These are phyloP conservation scores for Nomada goodeniana DNA, from an alignment of 2,888 invertebrate genomes.

Conservation along the genomic window DNA sequence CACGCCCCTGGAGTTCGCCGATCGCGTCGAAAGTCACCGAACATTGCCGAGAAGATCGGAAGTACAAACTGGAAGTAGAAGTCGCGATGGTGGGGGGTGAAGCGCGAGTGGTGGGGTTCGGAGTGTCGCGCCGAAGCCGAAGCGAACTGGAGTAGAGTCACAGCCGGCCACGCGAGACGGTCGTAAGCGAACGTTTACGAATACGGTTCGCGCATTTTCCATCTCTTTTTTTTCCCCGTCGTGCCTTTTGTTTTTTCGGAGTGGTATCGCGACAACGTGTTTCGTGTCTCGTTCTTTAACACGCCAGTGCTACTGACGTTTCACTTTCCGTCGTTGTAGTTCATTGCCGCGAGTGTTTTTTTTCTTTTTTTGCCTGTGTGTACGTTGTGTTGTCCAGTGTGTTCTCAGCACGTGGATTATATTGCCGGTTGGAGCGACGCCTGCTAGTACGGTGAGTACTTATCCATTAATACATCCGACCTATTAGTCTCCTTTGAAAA, in stretches of 20 bases:
- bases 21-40: constrained; percentile 52
- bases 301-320: constrained; percentile 42
- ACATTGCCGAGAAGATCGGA: constrained; percentile 48
- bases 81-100: constrained; percentile 26
- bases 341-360: constrained; percentile 44
- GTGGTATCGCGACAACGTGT: constrained; percentile 28
- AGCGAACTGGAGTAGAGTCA: constrained; percentile 65
- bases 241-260: constrained; percentile 35
- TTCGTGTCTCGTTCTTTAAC: constrained; percentile 8
- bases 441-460: constrained; percentile 48
- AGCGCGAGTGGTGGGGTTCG: constrained; percentile 23
- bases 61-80: constrained; percentile 55
- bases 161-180: constrained; percentile 71
- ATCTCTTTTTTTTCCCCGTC: constrained; percentile 29
- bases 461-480: constrained; percentile 1
- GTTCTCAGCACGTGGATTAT: constrained; percentile 69
- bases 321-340: constrained; percentile 5
- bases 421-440: constrained; percentile 44
- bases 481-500: neutral
- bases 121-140: constrained; percentile 54
- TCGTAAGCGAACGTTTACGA: constrained; percentile 44
- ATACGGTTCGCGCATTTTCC: constrained; percentile 43
- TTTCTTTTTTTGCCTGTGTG: constrained; percentile 50
- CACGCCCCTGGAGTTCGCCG: constrained; percentile 16
- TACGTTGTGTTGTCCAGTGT: constrained; percentile 50